These are phyloP conservation scores for Liopterus haemorrhoidalis DNA, from an alignment of 2,888 invertebrate species.

Conservation along the genomic window DNA sequence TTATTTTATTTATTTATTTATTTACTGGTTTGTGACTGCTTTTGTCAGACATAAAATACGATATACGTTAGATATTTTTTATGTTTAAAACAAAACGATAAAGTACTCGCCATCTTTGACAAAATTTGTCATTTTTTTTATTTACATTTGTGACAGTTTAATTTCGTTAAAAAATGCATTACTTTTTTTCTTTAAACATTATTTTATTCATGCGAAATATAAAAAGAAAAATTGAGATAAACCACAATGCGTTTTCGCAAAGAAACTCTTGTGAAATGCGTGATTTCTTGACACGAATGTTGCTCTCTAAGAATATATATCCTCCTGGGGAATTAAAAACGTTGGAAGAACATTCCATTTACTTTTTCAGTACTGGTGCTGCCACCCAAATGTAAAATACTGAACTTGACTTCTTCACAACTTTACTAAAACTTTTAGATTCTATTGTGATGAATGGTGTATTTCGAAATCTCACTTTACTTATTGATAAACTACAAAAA, in stretches of 20 bases:
- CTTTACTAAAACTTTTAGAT: not conserved
- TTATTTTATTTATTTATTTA: no score
- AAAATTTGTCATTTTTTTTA: no score
- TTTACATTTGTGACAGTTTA: no score
- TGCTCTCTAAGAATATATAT: slow-evolving; percentile 40
- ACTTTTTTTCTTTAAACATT: not conserved
- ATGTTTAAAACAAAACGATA: no score
- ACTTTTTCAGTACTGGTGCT: not conserved
- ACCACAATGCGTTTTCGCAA: no score
- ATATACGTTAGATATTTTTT: no score
- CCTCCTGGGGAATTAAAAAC: slow-evolving; percentile 42
- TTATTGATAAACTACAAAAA: slow-evolving; percentile 1
- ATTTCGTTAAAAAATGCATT: not conserved
- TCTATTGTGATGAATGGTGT: slow-evolving; percentile 4
- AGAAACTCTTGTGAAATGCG: no score
- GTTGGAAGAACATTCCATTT: slow-evolving; percentile 26
- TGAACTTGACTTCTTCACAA: not conserved
- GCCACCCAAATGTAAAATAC: slow-evolving; percentile 1
- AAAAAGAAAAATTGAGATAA: no score
- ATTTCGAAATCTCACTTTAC: not conserved
- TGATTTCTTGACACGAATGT: slow-evolving; percentile 38
- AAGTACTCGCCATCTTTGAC: no score
- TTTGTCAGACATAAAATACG: no score
- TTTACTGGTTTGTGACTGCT: no score
- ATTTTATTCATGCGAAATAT: no score